Evolutionary conservation across 92 coral and sea anemone genomes (phyloP).

Genomic region (Umimayanthus chanpuru): DNA sequence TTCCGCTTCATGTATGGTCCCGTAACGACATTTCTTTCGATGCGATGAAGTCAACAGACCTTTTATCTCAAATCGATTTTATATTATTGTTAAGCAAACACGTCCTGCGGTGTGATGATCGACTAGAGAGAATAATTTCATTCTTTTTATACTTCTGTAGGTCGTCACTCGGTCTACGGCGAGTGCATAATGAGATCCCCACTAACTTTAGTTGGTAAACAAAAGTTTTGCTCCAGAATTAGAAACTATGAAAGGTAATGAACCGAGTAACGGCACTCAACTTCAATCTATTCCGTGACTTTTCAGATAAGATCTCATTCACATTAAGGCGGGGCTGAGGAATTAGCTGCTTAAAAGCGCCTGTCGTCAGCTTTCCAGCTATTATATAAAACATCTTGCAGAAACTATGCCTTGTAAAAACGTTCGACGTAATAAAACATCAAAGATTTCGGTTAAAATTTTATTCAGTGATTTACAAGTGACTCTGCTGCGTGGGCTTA

Average conservation of each 20-base stretch:
- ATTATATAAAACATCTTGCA: conserved; percentile 31
- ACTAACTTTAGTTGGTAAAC: conserved; percentile 11
- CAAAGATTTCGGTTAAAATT: conserved; percentile 29
- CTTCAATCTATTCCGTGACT: conserved; percentile 69
- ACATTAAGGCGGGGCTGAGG: conserved; percentile 75
- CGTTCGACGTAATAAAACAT: background rate
- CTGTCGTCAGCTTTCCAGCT: conserved; percentile 63
- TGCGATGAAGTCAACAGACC: conserved; percentile 29
- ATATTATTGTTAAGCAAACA: conserved; percentile 44
- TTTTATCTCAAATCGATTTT: conserved; percentile 40
- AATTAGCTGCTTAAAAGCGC: conserved; percentile 71
- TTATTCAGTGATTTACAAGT: conserved; percentile 21
- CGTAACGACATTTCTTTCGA: background rate
- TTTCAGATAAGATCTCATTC: conserved; percentile 61
- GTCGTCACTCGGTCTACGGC: conserved; percentile 21
- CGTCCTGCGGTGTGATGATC: conserved; percentile 15
- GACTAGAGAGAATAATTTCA: conserved; percentile 7
- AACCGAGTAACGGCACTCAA: conserved; percentile 16
- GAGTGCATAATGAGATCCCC: conserved; percentile 23
- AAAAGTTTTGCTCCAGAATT: conserved; percentile 21
- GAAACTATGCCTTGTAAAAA: background rate
- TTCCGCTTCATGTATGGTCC: conserved; percentile 2
- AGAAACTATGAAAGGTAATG: background rate
- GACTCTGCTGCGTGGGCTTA: conserved; percentile 14
- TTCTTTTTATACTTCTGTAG: background rate